phyloP scores from a whole-genome alignment of 2,113 vertebrate genomes.

The Elephas maximus region DNA sequence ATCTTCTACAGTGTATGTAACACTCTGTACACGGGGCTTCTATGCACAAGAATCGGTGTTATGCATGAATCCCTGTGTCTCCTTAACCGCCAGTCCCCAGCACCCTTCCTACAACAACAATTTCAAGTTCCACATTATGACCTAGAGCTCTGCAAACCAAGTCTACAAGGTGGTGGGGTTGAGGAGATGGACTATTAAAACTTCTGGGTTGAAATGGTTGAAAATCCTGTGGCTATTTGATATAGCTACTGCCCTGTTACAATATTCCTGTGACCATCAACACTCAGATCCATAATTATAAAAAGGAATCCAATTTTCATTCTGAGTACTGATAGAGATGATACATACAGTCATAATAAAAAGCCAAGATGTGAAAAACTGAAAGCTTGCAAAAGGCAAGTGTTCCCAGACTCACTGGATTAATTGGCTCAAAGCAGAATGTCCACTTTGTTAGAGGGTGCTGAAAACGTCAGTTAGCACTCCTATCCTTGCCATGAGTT shows the following conservation, averaged over 20 bases:
- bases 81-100: background rate
- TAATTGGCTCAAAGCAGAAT: background rate
- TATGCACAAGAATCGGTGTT: background rate
- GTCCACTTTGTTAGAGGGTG: background rate
- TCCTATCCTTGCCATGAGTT: background rate
- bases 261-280: slow-evolving; percentile 14
- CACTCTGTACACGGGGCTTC: background rate
- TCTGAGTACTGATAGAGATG: slow-evolving; percentile 26
- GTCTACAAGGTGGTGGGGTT: background rate
- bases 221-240: slow-evolving; percentile 25
- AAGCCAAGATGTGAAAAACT: slow-evolving; percentile 60
- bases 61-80: background rate
- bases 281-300: slow-evolving; percentile 66
- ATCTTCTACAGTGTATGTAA: background rate
- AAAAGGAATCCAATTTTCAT: slow-evolving; percentile 57
- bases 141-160: background rate
- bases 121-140: background rate
- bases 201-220: slow-evolving; percentile 31
- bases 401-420: background rate
- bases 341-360: background rate
- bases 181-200: background rate
- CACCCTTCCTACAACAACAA: background rate
- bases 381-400: slow-evolving; percentile 2
- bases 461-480: background rate
- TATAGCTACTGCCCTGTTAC: background rate